These are phyloP conservation scores for Pogonognathellus flavescens DNA, from an alignment of 1,140 invertebrate species.

Conservation along the genomic window DNA sequence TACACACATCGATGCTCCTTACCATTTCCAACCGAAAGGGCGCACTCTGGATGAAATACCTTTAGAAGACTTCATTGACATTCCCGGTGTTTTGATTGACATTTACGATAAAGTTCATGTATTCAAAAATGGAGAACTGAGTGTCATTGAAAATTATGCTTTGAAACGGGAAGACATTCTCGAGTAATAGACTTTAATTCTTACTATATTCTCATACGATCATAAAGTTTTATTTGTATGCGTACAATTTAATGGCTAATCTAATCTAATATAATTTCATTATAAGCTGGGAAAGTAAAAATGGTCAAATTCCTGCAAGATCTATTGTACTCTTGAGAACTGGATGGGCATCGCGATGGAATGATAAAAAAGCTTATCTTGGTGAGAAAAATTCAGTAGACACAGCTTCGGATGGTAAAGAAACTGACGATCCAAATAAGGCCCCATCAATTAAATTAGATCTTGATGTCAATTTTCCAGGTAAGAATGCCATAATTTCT, in stretches of 20 bases:
- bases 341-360: constrained; percentile 72
- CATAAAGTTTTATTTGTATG: too few relatives aligned
- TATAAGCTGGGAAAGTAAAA: constrained; percentile 70
- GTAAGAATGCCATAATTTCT: too few relatives aligned
- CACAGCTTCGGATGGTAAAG: neutral
- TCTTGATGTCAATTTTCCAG: constrained; percentile 68
- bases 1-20: constrained; percentile 78
- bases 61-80: constrained; percentile 73
- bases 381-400: constrained; percentile 25
- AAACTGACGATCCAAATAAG: neutral
- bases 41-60: constrained; percentile 76
- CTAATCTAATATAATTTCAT: neutral
- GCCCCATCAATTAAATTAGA: neutral
- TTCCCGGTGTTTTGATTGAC: constrained; percentile 73
- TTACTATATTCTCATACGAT: too few relatives aligned
- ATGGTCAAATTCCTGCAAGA: constrained; percentile 71
- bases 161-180: constrained; percentile 68
- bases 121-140: constrained; percentile 62
- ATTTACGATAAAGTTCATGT: constrained; percentile 70
- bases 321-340: constrained; percentile 73
- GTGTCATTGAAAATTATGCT: constrained; percentile 62
- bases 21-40: constrained; percentile 74
- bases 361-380: constrained; percentile 60
- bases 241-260: too few relatives aligned
- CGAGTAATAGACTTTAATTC: constrained; percentile 60